phyloP scores from a whole-genome alignment of 2,888 invertebrate genomes.

The Meteorus colon region DNA sequence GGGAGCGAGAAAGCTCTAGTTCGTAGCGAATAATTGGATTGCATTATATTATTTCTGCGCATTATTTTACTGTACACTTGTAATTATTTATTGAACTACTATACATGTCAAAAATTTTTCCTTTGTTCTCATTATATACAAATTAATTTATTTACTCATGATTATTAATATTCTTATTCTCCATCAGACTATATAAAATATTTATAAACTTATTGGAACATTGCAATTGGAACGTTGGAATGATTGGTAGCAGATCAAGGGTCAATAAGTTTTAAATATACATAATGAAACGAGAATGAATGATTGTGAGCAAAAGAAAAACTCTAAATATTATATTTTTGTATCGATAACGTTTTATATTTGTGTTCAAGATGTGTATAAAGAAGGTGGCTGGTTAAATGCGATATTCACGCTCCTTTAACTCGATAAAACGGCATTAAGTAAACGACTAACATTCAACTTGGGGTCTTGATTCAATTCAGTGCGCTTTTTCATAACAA shows the following conservation, averaged over 20 bases:
- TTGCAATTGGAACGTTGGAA: conserved; percentile 12
- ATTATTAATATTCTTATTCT: neutral
- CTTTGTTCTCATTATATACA: neutral
- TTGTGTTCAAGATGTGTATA: conserved; percentile 22
- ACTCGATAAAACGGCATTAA: conserved; percentile 36
- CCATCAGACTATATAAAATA: neutral
- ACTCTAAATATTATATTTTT: neutral
- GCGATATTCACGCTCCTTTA: conserved; percentile 37
- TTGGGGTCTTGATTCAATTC: conserved; percentile 33
- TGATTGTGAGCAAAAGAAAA: neutral
- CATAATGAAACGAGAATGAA: neutral
- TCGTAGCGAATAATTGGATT: neutral
- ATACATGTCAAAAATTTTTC: neutral
- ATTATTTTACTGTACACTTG: no score
- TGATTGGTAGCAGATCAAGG: conserved; percentile 25
- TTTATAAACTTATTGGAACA: conserved; percentile 16
- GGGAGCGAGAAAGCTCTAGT: no score
- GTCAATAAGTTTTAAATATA: neutral
- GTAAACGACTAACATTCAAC: conserved; percentile 34
- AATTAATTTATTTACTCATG: neutral
- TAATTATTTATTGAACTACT: neutral
- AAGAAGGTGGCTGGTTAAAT: conserved; percentile 24
- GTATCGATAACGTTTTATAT: neutral
- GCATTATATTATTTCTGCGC: neutral
- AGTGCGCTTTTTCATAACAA: conserved; percentile 46